Conservation (phyloP, 2,797 vertebrate species). For the Pristis pectinata region DNA sequence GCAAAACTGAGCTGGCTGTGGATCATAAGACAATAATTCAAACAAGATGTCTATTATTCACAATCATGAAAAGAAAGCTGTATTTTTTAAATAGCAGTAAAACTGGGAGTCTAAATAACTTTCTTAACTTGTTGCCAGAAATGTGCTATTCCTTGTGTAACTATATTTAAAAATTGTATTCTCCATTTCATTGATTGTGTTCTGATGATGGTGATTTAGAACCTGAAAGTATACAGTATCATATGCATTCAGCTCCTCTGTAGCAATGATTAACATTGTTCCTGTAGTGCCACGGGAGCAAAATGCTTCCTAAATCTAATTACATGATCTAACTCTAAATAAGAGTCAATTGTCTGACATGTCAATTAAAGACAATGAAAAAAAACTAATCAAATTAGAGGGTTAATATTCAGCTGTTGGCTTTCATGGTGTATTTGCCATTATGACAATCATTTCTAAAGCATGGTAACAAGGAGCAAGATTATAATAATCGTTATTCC, state of each 20-base stretch:
- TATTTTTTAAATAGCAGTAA: neutral
- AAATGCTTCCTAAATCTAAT: neutral
- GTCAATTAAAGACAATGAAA: neutral
- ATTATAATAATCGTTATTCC: neutral
- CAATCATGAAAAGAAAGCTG: neutral
- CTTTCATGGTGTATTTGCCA: neutral
- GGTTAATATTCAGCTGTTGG: neutral
- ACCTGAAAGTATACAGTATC: neutral
- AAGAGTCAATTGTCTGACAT: neutral
- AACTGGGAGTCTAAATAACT: neutral
- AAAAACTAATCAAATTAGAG: too few relatives aligned
- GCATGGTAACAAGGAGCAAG: neutral
- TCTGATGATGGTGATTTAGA: neutral
- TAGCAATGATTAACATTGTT: neutral
- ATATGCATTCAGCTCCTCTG: neutral
- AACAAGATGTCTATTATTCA: slow-evolving; percentile 11
- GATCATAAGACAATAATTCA: neutral
- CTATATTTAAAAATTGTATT: neutral
- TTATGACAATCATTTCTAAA: neutral
- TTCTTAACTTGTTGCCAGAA: neutral
- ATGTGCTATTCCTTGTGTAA: neutral
- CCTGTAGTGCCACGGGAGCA: neutral
- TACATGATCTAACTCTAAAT: neutral
- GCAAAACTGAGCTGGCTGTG: neutral
- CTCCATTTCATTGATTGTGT: neutral